These are phyloP conservation scores for Monodelphis domestica DNA, from an alignment of 2,797 vertebrate genomes.

Conservation along the genomic window DNA sequence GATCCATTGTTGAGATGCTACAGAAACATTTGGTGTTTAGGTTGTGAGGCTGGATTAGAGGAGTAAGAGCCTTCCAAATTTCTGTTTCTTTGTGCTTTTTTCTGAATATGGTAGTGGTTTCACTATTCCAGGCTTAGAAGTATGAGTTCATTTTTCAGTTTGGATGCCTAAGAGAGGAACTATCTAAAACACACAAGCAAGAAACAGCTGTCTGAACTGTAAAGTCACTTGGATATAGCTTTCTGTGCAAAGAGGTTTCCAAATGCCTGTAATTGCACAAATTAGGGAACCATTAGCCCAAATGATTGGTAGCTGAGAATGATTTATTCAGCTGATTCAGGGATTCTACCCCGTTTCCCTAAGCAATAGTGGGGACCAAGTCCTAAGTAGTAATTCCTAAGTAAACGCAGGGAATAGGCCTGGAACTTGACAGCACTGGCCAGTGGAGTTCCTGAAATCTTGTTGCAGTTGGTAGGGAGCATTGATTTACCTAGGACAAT, in stretches of 20 bases:
- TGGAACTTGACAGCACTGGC: background rate
- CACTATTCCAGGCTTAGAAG: background rate
- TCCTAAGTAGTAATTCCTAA: background rate
- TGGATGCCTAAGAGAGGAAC: background rate
- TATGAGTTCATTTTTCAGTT: background rate
- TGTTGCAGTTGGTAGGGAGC: background rate
- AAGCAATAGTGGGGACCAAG: background rate
- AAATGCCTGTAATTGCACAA: background rate
- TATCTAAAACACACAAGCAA: background rate
- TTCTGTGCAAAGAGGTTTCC: background rate
- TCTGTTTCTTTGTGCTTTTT: background rate
- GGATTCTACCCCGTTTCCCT: background rate
- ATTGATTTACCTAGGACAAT: background rate
- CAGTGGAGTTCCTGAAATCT: background rate
- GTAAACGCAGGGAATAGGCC: background rate
- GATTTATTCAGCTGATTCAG: background rate
- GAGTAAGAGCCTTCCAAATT: background rate
- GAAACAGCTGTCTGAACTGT: background rate
- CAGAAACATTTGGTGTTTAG: background rate
- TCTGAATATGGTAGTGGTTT: background rate
- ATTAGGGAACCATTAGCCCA: background rate
- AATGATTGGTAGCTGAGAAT: background rate
- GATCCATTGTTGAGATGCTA: background rate
- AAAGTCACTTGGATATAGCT: background rate
- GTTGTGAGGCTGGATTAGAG: background rate